Conservation (phyloP, 2,888 invertebrate genomes). For the Latrodectus hesperus region DNA sequence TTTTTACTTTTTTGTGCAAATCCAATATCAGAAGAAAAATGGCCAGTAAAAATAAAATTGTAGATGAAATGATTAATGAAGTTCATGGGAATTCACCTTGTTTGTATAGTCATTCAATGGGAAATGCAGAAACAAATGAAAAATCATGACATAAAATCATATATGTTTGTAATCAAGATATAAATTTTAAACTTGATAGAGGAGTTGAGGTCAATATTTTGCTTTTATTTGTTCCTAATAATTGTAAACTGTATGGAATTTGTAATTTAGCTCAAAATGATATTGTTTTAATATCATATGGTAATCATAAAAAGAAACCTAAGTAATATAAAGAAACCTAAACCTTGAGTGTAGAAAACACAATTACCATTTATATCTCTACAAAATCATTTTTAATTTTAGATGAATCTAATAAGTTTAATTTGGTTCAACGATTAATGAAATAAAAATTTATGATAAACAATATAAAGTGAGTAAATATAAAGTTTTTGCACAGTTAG, state of each 20-base stretch:
- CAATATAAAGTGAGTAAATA: not conserved
- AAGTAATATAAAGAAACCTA: too few species aligned
- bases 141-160: too few species aligned
- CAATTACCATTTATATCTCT: not conserved
- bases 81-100: too few species aligned
- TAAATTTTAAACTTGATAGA: too few species aligned
- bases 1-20: too few species aligned
- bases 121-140: too few species aligned
- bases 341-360: not conserved
- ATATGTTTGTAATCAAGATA: too few species aligned
- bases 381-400: not conserved
- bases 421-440: not conserved
- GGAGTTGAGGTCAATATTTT: not conserved
- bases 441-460: not conserved
- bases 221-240: not conserved
- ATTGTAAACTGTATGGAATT: not conserved
- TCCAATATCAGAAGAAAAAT: too few species aligned
- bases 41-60: too few species aligned
- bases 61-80: too few species aligned
- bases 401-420: not conserved
- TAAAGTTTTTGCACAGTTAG: not conserved
- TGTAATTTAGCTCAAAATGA: not conserved
- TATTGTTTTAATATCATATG: not conserved
- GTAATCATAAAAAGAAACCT: too few species aligned
- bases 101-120: too few species aligned